These are phyloP conservation scores for Heliconius melpomene DNA, from an alignment of 1,140 invertebrate genomes.

Conservation along the genomic window DNA sequence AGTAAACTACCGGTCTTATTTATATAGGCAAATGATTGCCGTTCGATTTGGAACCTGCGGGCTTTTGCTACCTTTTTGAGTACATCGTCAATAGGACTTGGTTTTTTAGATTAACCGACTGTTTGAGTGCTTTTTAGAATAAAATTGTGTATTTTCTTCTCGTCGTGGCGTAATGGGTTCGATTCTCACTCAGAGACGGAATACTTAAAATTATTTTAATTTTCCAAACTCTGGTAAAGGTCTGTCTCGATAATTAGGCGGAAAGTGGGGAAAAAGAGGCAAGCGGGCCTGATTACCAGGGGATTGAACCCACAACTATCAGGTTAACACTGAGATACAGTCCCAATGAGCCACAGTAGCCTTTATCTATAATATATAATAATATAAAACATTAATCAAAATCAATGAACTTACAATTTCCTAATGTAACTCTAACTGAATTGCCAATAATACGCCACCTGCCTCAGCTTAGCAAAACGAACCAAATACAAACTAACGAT, in stretches of 20 bases:
- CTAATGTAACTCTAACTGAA: background rate
- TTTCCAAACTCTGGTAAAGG: too few relatives aligned
- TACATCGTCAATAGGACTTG: constrained; percentile 9
- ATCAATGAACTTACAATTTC: background rate
- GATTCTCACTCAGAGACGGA: too few relatives aligned
- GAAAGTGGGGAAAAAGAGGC: too few relatives aligned
- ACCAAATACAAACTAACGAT: constrained; percentile 1
- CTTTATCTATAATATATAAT: too few relatives aligned
- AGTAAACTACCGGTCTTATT: background rate
- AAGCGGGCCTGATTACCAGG: too few relatives aligned
- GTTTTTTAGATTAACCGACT: background rate
- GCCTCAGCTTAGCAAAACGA: background rate
- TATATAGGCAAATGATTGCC: constrained; percentile 9
- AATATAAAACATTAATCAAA: background rate
- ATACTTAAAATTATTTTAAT: too few relatives aligned
- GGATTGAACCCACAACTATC: too few relatives aligned
- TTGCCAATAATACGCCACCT: constrained; percentile 1
- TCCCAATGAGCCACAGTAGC: too few relatives aligned
- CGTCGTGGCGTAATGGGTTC: background rate
- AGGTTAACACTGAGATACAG: too few relatives aligned
- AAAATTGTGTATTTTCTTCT: background rate
- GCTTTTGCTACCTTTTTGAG: background rate
- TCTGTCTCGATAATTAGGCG: too few relatives aligned
- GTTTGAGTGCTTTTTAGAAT: background rate
- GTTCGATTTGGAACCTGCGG: background rate